Percentiles rank a stretch among this genome's conserved stretches.
Evolutionary conservation across 2,888 invertebrate species (phyloP).

Genomic region (Dione vanillae): DNA sequence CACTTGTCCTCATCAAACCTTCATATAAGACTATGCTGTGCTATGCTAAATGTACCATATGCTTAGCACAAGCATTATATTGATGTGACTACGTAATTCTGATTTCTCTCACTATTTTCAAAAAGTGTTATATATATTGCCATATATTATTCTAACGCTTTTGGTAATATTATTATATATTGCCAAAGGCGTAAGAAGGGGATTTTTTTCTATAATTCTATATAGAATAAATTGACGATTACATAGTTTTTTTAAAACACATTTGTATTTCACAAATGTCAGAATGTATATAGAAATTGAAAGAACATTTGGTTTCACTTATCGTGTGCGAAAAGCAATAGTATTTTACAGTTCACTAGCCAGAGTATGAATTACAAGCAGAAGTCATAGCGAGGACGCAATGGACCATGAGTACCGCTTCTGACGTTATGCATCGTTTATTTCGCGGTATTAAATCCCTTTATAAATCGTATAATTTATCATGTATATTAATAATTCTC

Average conservation of each 20-base stretch:
- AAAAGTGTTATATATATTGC: too few species aligned
- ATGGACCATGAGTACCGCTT: constrained; percentile 33
- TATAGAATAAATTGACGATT: too few species aligned
- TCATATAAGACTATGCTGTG: too few species aligned
- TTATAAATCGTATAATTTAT: not conserved
- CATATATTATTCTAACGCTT: too few species aligned
- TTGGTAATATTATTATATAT: too few species aligned
- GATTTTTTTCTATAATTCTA: too few species aligned
- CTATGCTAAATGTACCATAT: too few species aligned
- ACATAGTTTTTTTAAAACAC: not conserved
- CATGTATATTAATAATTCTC: not conserved
- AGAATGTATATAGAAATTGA: constrained; percentile 13
- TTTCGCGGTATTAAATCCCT: constrained; percentile 26
- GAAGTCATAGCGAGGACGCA: constrained; percentile 34
- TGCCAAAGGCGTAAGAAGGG: too few species aligned
- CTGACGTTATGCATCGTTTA: constrained; percentile 30
- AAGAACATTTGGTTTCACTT: constrained; percentile 30
- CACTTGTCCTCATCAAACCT: too few species aligned
- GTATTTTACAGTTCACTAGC: constrained; percentile 37
- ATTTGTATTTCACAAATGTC: not conserved
- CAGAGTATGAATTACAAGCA: constrained; percentile 35
- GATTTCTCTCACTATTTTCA: too few species aligned
- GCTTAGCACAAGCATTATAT: too few species aligned
- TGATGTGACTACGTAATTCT: too few species aligned
- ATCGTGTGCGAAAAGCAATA: constrained; percentile 37